Conservation (phyloP, 2,888 invertebrate species). For the Cataglyphis cursor region DNA sequence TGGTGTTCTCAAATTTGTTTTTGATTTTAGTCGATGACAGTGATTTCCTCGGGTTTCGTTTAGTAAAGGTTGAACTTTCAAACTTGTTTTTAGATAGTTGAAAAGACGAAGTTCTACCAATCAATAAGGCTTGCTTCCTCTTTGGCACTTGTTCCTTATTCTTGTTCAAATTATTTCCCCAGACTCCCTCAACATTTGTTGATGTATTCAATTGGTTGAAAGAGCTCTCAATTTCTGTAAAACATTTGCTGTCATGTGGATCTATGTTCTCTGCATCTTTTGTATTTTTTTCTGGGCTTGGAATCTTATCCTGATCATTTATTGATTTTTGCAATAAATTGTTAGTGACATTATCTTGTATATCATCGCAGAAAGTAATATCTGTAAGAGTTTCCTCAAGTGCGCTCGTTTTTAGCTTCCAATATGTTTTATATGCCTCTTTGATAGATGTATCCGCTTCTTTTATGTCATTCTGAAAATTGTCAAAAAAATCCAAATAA, state of each 20-base stretch:
- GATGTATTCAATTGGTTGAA: not conserved
- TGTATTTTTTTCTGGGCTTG: conserved; percentile 10
- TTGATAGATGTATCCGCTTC: conserved; percentile 92
- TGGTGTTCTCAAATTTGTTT: conserved; percentile 79
- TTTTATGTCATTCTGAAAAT: conserved; percentile 91
- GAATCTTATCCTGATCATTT: conserved; percentile 32
- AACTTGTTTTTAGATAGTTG: conserved; percentile 91
- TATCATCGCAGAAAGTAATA: conserved; percentile 86
- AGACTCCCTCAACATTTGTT: conserved; percentile 85
- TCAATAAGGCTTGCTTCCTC: conserved; percentile 65
- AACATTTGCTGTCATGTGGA: conserved; percentile 50
- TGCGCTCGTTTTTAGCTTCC: conserved; percentile 92
- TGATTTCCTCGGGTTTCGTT: conserved; percentile 93
- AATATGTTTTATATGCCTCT: conserved; percentile 94
- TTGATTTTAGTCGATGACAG: conserved; percentile 84
- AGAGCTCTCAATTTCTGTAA: not conserved
- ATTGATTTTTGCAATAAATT: conserved; percentile 46
- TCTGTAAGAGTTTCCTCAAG: conserved; percentile 91
- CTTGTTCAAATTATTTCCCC: conserved; percentile 87
- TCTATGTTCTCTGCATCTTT: conserved; percentile 74
- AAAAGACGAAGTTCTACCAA: conserved; percentile 85
- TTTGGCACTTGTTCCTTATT: conserved; percentile 73
- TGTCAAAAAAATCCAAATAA: conserved; percentile 13
- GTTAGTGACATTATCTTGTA: conserved; percentile 70
- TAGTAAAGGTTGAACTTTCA: conserved; percentile 90